Percentiles rank a stretch among this genome's conserved stretches.
These are phyloP conservation scores for Mus spicilegus DNA, from an alignment of 2,113 vertebrate genomes.

Conservation along the genomic window DNA sequence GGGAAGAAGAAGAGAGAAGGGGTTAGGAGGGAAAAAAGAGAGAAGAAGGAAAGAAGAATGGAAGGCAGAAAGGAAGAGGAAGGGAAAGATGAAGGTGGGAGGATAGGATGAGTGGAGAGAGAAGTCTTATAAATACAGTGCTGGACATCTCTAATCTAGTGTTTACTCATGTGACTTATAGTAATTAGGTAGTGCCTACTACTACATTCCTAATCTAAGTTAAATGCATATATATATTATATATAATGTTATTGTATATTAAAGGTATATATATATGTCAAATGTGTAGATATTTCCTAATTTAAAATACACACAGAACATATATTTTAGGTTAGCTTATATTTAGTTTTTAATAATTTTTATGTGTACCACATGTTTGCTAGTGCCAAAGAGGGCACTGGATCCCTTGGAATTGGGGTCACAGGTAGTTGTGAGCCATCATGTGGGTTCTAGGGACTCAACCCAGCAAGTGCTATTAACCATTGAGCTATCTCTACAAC, in stretches of 20 bases:
- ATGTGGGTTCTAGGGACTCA: neutral
- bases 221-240: neutral
- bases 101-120: neutral
- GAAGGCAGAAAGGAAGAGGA: too few species aligned
- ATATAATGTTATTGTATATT: too few species aligned
- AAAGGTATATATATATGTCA: too few species aligned
- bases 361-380: neutral
- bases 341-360: neutral
- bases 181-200: neutral
- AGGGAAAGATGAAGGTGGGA: neutral
- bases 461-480: neutral
- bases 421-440: neutral
- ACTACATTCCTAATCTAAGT: neutral
- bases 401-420: neutral
- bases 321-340: neutral
- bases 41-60: neutral
- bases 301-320: constrained; percentile 17
- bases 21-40: too few species aligned
- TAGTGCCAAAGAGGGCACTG: neutral
- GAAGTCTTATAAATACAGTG: constrained; percentile 17
- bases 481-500: neutral
- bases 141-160: constrained; percentile 26
- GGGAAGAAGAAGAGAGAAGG: neutral
- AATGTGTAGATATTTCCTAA: too few species aligned
- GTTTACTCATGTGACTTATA: neutral